Evolutionary conservation across 2,113 vertebrate genomes (phyloP).

Genomic region (Xiphorhynchus elegans): DNA sequence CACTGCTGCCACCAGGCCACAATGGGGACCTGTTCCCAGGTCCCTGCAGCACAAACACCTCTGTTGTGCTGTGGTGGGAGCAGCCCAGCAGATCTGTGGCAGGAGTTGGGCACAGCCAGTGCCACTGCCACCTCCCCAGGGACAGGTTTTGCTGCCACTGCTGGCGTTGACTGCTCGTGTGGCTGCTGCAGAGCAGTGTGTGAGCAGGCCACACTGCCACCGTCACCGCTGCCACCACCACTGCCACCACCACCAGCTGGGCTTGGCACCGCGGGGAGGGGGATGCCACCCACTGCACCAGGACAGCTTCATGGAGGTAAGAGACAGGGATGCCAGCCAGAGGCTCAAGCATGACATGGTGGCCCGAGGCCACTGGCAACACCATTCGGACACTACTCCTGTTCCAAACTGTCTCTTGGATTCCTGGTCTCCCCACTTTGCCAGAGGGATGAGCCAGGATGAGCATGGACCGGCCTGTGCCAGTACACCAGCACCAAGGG

Average conservation of each 20-base stretch:
- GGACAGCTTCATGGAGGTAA: background rate
- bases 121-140: background rate
- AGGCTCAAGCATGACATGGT: background rate
- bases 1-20: background rate
- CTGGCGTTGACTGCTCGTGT: background rate
- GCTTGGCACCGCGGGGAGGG: background rate
- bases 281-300: background rate
- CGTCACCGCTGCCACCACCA: background rate
- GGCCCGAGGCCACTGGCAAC: background rate
- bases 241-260: background rate
- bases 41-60: background rate
- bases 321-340: background rate
- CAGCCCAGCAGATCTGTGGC: background rate
- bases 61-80: background rate
- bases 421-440: accelerated
- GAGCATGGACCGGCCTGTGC: background rate
- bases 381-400: background rate
- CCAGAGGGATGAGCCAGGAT: background rate
- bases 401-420: background rate
- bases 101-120: accelerated
- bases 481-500: background rate
- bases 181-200: background rate
- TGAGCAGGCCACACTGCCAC: background rate
- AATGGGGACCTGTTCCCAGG: background rate
- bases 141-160: background rate